Evolutionary conservation across 1,140 invertebrate species (phyloP).

Genomic region (Neodiprion fabricii): DNA sequence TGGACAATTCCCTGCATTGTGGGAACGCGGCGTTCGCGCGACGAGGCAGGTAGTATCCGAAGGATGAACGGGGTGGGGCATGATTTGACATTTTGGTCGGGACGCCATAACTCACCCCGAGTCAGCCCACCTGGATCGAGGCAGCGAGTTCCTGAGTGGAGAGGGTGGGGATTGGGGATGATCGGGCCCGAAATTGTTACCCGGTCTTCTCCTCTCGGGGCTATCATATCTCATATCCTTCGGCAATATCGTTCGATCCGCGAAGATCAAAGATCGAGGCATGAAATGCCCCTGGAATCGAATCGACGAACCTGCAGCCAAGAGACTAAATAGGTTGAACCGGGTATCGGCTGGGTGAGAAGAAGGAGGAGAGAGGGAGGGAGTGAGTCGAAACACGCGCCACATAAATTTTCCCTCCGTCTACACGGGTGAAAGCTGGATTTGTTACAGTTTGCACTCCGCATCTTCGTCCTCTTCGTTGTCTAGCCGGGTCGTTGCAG

Average conservation of each 20-base stretch:
- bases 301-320: no score
- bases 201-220: no score
- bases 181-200: not conserved
- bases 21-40: conserved; percentile 12
- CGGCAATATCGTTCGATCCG: no score
- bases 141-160: not conserved
- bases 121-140: conserved; percentile 9
- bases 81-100: conserved; percentile 30
- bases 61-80: conserved; percentile 21
- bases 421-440: conserved; percentile 61
- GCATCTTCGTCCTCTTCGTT: conserved; percentile 24
- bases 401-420: conserved; percentile 62
- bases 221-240: no score
- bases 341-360: not conserved
- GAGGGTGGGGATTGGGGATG: not conserved
- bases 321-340: no score
- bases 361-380: not conserved
- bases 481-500: conserved; percentile 34
- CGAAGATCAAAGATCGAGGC: no score
- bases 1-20: conserved; percentile 14
- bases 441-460: conserved; percentile 63
- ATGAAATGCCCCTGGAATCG: no score
- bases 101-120: conserved; percentile 32
- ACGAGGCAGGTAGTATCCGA: not conserved
- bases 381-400: conserved; percentile 57